These are phyloP conservation scores for Aphaenogaster rudis DNA, from an alignment of 1,140 invertebrate genomes.

Conservation along the genomic window DNA sequence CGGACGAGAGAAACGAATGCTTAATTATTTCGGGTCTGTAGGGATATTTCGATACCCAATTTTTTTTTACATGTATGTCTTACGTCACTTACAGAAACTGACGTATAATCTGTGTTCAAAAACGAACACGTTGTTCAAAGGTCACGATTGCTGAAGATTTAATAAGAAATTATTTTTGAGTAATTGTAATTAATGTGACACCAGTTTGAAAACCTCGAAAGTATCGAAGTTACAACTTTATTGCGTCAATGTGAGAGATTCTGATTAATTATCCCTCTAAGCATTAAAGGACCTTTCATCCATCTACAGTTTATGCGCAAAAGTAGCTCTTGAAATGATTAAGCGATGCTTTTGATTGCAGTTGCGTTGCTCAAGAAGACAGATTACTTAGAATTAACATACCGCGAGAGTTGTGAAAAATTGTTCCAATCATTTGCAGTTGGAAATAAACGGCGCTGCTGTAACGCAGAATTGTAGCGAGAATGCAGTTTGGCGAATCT, in stretches of 20 bases:
- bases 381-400: constrained; percentile 48
- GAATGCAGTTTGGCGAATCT: constrained; percentile 47
- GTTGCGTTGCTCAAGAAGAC: constrained; percentile 38
- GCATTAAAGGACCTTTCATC: constrained; percentile 30
- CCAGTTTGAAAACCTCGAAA: neutral
- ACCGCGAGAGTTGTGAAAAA: constrained; percentile 36
- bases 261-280: constrained; percentile 45
- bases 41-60: neutral
- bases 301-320: constrained; percentile 24
- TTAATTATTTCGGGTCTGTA: neutral
- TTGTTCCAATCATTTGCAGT: constrained; percentile 40
- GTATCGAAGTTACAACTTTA: constrained; percentile 9
- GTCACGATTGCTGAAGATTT: neutral
- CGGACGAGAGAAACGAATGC: neutral
- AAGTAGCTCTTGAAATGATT: constrained; percentile 37
- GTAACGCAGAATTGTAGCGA: constrained; percentile 39
- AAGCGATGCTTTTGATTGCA: constrained; percentile 37
- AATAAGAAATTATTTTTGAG: neutral
- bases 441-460: constrained; percentile 29
- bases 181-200: constrained; percentile 1
- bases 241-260: neutral
- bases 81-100: neutral
- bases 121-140: neutral
- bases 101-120: neutral
- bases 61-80: neutral